Percentiles rank a stretch among this genome's conserved stretches.
Conservation (phyloP, 2,113 vertebrate species). For the Lampris megalopsis region DNA sequence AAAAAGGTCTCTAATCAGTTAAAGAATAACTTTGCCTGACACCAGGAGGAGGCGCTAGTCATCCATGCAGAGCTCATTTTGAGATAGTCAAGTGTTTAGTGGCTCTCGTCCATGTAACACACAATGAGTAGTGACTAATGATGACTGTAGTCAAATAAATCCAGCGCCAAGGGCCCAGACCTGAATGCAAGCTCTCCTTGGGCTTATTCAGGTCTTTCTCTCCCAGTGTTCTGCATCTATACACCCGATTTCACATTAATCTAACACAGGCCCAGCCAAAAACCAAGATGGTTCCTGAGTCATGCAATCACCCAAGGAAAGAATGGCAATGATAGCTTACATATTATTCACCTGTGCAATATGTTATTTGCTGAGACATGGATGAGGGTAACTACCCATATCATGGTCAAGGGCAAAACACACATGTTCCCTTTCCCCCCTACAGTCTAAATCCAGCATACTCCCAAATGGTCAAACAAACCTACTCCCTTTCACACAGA, state of each 20-base stretch:
- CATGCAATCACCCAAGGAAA: slow-evolving; percentile 46
- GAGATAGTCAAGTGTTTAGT: slow-evolving; percentile 26
- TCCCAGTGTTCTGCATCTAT: slow-evolving; percentile 43
- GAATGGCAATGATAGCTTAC: slow-evolving; percentile 40
- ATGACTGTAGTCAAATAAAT: slow-evolving; percentile 62
- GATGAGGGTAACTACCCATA: slow-evolving; percentile 26
- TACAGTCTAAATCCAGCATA: slow-evolving; percentile 26
- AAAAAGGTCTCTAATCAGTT: not conserved
- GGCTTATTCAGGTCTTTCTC: slow-evolving; percentile 42
- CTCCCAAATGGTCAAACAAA: slow-evolving; percentile 42
- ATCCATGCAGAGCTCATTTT: not conserved
- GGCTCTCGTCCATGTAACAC: slow-evolving; percentile 42
- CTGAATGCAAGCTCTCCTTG: slow-evolving; percentile 38
- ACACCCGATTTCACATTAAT: slow-evolving; percentile 51
- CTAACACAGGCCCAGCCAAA: slow-evolving; percentile 31
- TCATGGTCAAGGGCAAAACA: slow-evolving; percentile 64
- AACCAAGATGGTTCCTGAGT: slow-evolving; percentile 26
- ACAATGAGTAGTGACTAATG: slow-evolving; percentile 64
- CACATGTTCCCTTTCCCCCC: slow-evolving; percentile 4
- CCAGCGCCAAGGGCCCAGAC: slow-evolving; percentile 32
- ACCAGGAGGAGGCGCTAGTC: slow-evolving; percentile 23
- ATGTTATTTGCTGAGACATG: slow-evolving; percentile 61
- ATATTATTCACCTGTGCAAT: slow-evolving; percentile 32
- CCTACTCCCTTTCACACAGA: slow-evolving; percentile 21
- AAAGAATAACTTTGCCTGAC: not conserved